phyloP scores from a whole-genome alignment of 1,140 invertebrate species.

The Epicauta chinensis region DNA sequence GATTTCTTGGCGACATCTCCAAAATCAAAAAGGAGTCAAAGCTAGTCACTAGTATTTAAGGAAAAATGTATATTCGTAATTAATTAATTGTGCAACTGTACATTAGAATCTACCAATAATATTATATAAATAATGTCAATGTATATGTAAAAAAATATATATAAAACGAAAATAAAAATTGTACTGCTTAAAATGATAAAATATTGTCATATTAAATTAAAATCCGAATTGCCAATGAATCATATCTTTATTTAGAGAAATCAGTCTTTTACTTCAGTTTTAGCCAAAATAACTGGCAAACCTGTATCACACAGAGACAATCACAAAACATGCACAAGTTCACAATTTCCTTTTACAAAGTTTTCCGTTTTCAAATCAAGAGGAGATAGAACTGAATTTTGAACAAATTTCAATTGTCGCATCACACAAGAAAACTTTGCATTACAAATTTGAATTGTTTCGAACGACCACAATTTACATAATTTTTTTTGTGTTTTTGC shows the following conservation, averaged over 20 bases:
- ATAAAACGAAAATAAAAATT: not conserved
- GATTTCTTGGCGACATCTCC: slow-evolving; percentile 8
- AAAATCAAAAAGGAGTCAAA: slow-evolving; percentile 16
- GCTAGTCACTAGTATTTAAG: slow-evolving; percentile 31
- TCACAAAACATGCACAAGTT: slow-evolving; percentile 38
- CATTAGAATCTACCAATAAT: not conserved
- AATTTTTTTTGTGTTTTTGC: not conserved
- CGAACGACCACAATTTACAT: slow-evolving; percentile 19
- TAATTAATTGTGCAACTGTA: no score
- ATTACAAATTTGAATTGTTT: slow-evolving; percentile 10
- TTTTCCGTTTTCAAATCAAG: not conserved
- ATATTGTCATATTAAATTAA: not conserved
- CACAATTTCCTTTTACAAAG: slow-evolving; percentile 17
- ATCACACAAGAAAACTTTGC: slow-evolving; percentile 16
- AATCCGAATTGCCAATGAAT: not conserved
- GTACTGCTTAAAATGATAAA: not conserved
- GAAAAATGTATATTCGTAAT: slow-evolving; percentile 7
- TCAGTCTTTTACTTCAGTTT: slow-evolving; percentile 41
- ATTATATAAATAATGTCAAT: not conserved
- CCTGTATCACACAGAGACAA: slow-evolving; percentile 40
- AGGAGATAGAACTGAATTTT: no score
- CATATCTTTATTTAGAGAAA: slow-evolving; percentile 38
- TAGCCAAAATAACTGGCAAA: slow-evolving; percentile 30
- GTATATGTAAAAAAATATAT: not conserved
- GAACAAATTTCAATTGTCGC: no score